Evolutionary conservation across 2,113 vertebrate genomes (phyloP).

Genomic region (Mandrillus leucophaeus): DNA sequence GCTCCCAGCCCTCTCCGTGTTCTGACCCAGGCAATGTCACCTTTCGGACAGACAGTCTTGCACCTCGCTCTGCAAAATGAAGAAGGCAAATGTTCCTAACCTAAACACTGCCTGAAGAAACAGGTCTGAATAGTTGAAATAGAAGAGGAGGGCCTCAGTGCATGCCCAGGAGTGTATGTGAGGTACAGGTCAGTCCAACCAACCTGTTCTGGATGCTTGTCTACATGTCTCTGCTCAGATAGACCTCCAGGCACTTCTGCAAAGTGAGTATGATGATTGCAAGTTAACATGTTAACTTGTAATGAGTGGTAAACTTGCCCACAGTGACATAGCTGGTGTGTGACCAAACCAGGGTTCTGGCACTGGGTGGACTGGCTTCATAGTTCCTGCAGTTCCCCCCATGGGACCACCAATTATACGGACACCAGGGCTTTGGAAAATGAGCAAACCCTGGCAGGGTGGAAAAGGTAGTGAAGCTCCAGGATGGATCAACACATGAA

Average conservation of each 20-base stretch:
- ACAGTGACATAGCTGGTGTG: no score
- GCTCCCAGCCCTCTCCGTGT: background rate
- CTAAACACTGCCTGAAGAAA: background rate
- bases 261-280: no score
- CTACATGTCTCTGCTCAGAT: background rate
- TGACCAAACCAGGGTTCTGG: background rate
- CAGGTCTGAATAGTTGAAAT: background rate
- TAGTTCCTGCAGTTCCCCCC: accelerated
- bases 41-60: background rate
- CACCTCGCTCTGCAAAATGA: background rate
- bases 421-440: background rate
- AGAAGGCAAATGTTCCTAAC: background rate
- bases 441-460: no score
- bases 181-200: accelerated
- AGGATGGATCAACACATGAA: accelerated
- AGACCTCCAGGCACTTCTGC: background rate
- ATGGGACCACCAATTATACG: accelerated
- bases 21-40: background rate
- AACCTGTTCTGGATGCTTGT: background rate
- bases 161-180: no score
- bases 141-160: accelerated
- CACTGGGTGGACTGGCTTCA: background rate
- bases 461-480: background rate
- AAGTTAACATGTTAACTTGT: no score
- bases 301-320: background rate